A percentile compares a stretch with the other conserved stretches of the same genome.
Evolutionary conservation across 2,888 invertebrate species (phyloP).

Genomic region (Celastrina argiolus): DNA sequence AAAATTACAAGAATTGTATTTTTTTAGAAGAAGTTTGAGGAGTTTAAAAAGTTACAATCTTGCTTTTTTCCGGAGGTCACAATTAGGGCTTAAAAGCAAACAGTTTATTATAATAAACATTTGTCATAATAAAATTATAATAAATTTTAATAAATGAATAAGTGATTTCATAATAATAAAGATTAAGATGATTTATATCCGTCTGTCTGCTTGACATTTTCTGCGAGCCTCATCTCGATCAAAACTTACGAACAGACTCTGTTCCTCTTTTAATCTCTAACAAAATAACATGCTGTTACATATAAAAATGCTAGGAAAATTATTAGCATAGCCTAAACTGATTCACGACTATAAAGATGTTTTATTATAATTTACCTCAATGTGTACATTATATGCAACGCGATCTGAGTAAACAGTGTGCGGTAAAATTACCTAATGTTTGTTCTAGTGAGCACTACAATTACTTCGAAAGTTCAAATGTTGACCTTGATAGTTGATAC

Average conservation of each 20-base stretch:
- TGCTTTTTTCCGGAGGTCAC: too few relatives aligned
- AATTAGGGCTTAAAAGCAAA: neutral
- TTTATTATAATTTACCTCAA: neutral
- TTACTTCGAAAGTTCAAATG: constrained; percentile 54
- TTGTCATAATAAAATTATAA: neutral
- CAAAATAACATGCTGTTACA: too few relatives aligned
- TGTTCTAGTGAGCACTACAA: neutral
- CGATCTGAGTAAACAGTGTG: neutral
- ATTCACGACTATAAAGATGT: neutral
- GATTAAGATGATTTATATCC: neutral
- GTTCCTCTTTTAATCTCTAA: too few relatives aligned
- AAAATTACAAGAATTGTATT: too few relatives aligned
- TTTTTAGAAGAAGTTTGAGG: too few relatives aligned
- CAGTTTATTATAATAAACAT: neutral
- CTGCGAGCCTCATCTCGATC: neutral
- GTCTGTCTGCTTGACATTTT: neutral
- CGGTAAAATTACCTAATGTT: neutral
- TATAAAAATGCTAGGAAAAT: too few relatives aligned
- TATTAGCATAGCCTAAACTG: too few relatives aligned
- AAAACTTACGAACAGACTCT: too few relatives aligned
- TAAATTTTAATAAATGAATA: neutral
- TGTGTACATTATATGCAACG: too few relatives aligned
- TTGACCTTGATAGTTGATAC: constrained; percentile 48
- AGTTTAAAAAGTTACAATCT: too few relatives aligned
- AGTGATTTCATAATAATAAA: neutral